These are phyloP conservation scores for Diacarnus erythraeanus DNA, from an alignment of 37 sponge, comb jelly and placozoan genomes.

Conservation along the genomic window DNA sequence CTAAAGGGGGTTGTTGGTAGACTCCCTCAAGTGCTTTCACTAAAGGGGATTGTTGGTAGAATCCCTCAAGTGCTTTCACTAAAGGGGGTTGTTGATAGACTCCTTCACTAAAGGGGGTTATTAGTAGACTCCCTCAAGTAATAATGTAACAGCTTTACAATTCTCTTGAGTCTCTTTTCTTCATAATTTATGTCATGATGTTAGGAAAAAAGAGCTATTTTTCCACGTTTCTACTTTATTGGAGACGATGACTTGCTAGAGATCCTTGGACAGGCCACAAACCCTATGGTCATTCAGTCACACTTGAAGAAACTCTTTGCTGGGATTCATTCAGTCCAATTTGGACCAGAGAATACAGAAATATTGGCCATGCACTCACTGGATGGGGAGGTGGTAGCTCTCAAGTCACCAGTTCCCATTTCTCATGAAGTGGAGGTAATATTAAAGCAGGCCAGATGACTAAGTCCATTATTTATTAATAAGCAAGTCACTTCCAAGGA, in stretches of 20 bases:
- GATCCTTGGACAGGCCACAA: slow-evolving; percentile 97
- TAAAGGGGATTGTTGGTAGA: too few relatives aligned
- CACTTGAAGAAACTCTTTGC: slow-evolving; percentile 99
- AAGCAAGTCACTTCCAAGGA: too few relatives aligned
- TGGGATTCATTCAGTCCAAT: slow-evolving; percentile 92
- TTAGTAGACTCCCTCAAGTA: too few relatives aligned
- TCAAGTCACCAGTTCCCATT: slow-evolving; percentile 67
- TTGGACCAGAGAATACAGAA: slow-evolving; percentile 35
- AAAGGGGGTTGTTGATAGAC: too few relatives aligned
- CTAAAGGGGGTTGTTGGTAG: too few relatives aligned
- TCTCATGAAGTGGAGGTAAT: slow-evolving; percentile 75
- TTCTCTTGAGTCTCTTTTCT: too few relatives aligned
- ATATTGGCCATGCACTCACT: slow-evolving; percentile 87
- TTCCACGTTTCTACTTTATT: slow-evolving; percentile 98
- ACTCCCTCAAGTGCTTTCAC: too few relatives aligned
- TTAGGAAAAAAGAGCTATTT: slow-evolving; percentile 90
- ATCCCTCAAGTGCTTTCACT: too few relatives aligned
- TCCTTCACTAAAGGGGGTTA: too few relatives aligned
- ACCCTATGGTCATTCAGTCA: slow-evolving; percentile 90
- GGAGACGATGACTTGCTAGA: slow-evolving; percentile 99
- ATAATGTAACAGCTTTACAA: background rate
- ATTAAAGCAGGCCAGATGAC: too few relatives aligned
- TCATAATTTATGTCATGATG: background rate
- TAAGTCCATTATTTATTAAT: too few relatives aligned
- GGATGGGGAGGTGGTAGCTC: slow-evolving; percentile 90